Evolutionary conservation across 64 coral and sea anemone species (phyloP).

Genomic region (Anthopleura sola): DNA sequence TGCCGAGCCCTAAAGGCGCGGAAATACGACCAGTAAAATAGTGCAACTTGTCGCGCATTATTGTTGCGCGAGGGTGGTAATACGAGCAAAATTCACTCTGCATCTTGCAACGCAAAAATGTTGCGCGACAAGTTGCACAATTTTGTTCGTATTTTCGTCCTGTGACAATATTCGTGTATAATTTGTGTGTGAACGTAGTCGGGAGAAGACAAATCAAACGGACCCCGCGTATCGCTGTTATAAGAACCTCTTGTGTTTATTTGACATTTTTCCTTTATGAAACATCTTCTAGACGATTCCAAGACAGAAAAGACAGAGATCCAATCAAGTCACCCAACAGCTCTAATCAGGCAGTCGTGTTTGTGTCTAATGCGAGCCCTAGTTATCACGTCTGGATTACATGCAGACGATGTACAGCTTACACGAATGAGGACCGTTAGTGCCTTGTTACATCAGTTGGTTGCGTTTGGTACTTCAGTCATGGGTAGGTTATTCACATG

Average conservation of each 20-base stretch:
- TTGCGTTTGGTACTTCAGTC: conserved; percentile 63
- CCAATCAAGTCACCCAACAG: conserved; percentile 76
- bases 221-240: no score
- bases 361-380: conserved; percentile 80
- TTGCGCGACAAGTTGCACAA: no score
- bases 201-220: no score
- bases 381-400: conserved; percentile 68
- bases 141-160: no score
- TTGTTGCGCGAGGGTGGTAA: no score
- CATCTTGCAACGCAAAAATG: no score
- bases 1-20: no score
- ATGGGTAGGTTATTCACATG: conserved; percentile 6
- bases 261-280: neutral
- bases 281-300: conserved; percentile 50
- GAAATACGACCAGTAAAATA: no score
- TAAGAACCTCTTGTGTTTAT: neutral
- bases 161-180: no score
- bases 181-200: no score
- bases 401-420: conserved; percentile 70
- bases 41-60: no score
- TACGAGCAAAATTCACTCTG: no score
- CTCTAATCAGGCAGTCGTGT: conserved; percentile 75
- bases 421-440: conserved; percentile 74
- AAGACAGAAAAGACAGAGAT: conserved; percentile 89
- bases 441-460: conserved; percentile 64